Percentiles rank a stretch among this genome's conserved stretches.
phyloP scores from a whole-genome alignment of 2,797 vertebrate genomes.

The Basileuterus tristriatus region DNA sequence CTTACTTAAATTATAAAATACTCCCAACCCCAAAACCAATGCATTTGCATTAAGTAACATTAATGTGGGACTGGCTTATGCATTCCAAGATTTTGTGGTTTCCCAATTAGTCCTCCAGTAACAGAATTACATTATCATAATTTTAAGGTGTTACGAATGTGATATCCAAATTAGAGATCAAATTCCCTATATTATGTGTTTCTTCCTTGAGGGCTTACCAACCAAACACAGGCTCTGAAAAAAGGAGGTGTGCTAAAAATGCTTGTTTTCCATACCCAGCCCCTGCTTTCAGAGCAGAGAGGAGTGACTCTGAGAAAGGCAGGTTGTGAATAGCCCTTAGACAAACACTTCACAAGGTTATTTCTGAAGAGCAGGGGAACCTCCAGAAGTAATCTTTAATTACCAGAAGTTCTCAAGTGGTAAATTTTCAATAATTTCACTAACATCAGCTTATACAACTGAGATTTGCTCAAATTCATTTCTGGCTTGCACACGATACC shows the following conservation, averaged over 20 bases:
- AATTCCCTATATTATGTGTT: slow-evolving; percentile 28
- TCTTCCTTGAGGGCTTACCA: slow-evolving; percentile 57
- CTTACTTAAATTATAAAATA: slow-evolving; percentile 37
- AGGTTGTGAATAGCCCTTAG: background rate
- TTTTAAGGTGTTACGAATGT: slow-evolving; percentile 52
- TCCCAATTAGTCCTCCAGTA: slow-evolving; percentile 61
- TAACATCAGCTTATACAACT: slow-evolving; percentile 38
- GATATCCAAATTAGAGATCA: slow-evolving; percentile 65
- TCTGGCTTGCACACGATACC: background rate
- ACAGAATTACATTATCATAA: slow-evolving; percentile 57
- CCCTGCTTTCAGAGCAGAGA: background rate
- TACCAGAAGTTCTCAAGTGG: slow-evolving; percentile 57
- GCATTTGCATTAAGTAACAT: slow-evolving; percentile 43
- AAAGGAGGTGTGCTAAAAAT: background rate
- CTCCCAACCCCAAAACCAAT: slow-evolving; percentile 27
- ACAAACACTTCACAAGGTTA: slow-evolving; percentile 13
- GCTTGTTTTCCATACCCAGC: background rate
- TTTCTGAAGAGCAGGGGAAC: slow-evolving; percentile 15
- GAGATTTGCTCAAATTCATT: slow-evolving; percentile 53
- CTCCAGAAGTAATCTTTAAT: slow-evolving; percentile 50
- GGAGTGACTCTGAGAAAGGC: background rate
- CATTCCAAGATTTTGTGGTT: slow-evolving; percentile 65
- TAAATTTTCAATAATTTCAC: slow-evolving; percentile 59
- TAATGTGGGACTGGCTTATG: slow-evolving; percentile 13
- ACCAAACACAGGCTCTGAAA: background rate